phyloP scores from a whole-genome alignment of 2,113 vertebrate species.

The Illadopsis cleaveri region DNA sequence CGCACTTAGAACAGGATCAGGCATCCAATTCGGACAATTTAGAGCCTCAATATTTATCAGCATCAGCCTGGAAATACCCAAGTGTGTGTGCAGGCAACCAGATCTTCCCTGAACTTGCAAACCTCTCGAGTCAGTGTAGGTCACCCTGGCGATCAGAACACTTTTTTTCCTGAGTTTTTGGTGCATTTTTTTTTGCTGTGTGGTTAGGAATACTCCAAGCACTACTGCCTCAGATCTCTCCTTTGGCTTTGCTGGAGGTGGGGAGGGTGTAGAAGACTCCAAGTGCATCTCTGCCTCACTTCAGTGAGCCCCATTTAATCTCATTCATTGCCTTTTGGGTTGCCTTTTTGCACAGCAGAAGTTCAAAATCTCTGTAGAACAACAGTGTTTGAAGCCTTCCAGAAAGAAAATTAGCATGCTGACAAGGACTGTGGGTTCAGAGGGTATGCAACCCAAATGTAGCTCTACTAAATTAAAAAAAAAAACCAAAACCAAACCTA shows the following conservation, averaged over 20 bases:
- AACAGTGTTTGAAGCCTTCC: not conserved
- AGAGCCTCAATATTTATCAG: not conserved
- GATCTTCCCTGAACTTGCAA: not conserved
- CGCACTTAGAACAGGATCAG: not conserved
- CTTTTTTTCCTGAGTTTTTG: not conserved
- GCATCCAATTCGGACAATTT: not conserved
- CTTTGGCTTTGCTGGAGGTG: not conserved
- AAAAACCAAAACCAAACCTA: not conserved
- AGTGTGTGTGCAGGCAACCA: rapidly evolving
- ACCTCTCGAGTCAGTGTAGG: not conserved
- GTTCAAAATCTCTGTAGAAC: not conserved
- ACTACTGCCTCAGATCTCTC: not conserved
- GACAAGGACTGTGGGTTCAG: not conserved
- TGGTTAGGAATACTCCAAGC: not conserved
- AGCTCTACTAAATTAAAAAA: not conserved
- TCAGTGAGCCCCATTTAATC: not conserved
- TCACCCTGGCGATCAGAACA: not conserved
- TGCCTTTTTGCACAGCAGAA: not conserved
- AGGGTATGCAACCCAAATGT: not conserved
- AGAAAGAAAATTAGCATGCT: not conserved
- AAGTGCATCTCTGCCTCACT: not conserved
- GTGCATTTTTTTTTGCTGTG: not conserved
- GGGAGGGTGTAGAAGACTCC: not conserved
- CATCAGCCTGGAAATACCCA: not conserved
- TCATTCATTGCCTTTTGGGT: not conserved